A percentile compares a stretch with the other conserved stretches of the same genome.
These are phyloP conservation scores for Collichthys lucidus DNA, from an alignment of 2,113 vertebrate species.

Conservation along the genomic window DNA sequence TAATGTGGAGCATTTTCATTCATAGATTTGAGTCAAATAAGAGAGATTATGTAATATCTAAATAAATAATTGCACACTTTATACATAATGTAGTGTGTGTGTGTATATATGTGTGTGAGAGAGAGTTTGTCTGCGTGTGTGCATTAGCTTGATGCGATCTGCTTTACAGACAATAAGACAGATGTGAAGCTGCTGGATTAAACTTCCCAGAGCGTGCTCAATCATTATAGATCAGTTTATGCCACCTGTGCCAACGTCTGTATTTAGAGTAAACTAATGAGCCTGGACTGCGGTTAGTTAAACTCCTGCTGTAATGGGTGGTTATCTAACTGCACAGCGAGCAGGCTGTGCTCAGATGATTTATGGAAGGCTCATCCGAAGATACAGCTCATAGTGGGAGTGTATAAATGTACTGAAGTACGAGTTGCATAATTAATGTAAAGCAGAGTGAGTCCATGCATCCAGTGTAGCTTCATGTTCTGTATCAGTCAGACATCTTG, in stretches of 20 bases:
- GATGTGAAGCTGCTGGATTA: slow-evolving; percentile 60
- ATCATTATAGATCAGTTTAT: slow-evolving; percentile 69
- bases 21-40: not conserved
- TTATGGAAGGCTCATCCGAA: not conserved
- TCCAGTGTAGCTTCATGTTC: not conserved
- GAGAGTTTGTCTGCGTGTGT: not conserved
- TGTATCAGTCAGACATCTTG: not conserved
- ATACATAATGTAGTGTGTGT: not conserved
- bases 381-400: not conserved
- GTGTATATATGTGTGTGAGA: not conserved
- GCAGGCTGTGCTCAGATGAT: slow-evolving; percentile 5
- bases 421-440: not conserved
- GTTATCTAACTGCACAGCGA: slow-evolving; percentile 28
- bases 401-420: not conserved
- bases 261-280: slow-evolving; percentile 58
- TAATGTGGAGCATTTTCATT: not conserved
- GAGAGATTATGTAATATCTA: not conserved
- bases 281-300: slow-evolving; percentile 24
- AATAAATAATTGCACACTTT: not conserved
- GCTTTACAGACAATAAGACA: slow-evolving; percentile 42
- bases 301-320: not conserved
- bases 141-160: slow-evolving; percentile 41
- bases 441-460: not conserved
- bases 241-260: slow-evolving; percentile 32
- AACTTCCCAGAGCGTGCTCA: slow-evolving; percentile 48